These are phyloP conservation scores for Eumeta japonica DNA, from an alignment of 1,140 invertebrate genomes.

Conservation along the genomic window DNA sequence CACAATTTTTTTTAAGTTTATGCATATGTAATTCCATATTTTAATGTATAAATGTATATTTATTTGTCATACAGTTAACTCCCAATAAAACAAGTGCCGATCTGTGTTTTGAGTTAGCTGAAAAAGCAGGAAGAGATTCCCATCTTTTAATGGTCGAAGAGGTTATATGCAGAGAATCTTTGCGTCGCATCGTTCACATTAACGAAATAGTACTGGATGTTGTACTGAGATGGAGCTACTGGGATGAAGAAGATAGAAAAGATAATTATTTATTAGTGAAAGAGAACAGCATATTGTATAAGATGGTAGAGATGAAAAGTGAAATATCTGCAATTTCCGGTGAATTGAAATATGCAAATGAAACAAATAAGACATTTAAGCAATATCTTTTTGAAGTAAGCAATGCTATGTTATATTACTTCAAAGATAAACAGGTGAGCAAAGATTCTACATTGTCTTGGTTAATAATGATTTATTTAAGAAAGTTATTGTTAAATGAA, in stretches of 20 bases:
- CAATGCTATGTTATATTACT: conserved; percentile 74
- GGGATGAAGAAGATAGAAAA: conserved; percentile 78
- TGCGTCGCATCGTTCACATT: conserved; percentile 76
- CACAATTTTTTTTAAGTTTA: too few relatives aligned
- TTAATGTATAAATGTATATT: neutral
- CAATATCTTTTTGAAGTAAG: conserved; percentile 76
- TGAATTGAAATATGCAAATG: conserved; percentile 78
- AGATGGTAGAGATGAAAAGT: conserved; percentile 52
- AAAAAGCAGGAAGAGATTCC: conserved; percentile 62
- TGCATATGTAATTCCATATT: neutral
- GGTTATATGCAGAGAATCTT: conserved; percentile 68
- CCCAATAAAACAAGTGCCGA: conserved; percentile 76
- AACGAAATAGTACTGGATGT: conserved; percentile 67
- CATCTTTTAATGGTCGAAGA: conserved; percentile 74
- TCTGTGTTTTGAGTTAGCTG: conserved; percentile 66
- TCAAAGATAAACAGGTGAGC: conserved; percentile 74
- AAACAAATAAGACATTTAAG: conserved; percentile 73
- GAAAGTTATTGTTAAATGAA: too few relatives aligned
- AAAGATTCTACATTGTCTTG: conserved; percentile 8
- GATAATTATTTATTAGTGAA: conserved; percentile 77
- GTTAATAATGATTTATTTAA: too few relatives aligned
- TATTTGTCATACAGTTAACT: conserved; percentile 69
- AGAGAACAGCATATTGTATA: conserved; percentile 53
- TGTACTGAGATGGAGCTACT: conserved; percentile 81
- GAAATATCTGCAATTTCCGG: conserved; percentile 58